Base-by-base conservation (phyloP, 2,113 vertebrate species). In the Myotis davidii region DNA sequence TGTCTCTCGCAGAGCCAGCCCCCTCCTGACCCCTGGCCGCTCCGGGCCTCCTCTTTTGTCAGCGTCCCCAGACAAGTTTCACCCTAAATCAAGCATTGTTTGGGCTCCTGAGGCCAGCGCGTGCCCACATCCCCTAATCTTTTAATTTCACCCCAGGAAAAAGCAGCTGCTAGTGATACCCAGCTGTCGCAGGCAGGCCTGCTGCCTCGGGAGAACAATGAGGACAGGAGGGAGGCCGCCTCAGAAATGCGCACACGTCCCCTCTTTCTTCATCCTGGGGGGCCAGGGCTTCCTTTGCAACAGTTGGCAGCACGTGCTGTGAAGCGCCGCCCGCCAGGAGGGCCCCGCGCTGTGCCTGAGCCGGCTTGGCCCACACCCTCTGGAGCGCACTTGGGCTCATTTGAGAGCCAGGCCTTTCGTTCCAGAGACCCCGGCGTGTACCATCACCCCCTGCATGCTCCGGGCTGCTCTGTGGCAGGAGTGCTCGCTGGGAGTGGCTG, bases 151-250 rank as follows among this genome's bases (percentile, higher is more conserved):
- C 98, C 98, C 98, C 97, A 98, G 98, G 98, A 98, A 97, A 98
- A 99, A 98, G 99, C 99, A 99, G 99, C 99, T 99, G 99, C 99
- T 99, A 98, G 98, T 98, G 98, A 99, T 98, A 99, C 98, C 98
- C 99, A 99, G 99, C 99, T 99, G 99, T 99, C 99, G 98, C 97
- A 95, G 97, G 98, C 98, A 95, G 97, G 98, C 98, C 98, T 96
- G 98, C 98, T 85, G 98, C 98, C 97, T 98, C 98, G 98, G 90
- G 3, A 93, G 77, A 97, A 99, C 99, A 99, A 99, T 98, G 96
- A 97, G 23, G 91, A 96, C 96, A 98, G 90, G n/a, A 32, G 94
- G 39, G 79, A 39, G 92, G 73, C 89, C 0, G 6, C 93, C 50
- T 97, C 95, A 86, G 97, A 87, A 94, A 95, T 94, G 97, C 83